Evolutionary conservation across 2,113 vertebrate species (phyloP).

Genomic region (Corythornis vintsioides): DNA sequence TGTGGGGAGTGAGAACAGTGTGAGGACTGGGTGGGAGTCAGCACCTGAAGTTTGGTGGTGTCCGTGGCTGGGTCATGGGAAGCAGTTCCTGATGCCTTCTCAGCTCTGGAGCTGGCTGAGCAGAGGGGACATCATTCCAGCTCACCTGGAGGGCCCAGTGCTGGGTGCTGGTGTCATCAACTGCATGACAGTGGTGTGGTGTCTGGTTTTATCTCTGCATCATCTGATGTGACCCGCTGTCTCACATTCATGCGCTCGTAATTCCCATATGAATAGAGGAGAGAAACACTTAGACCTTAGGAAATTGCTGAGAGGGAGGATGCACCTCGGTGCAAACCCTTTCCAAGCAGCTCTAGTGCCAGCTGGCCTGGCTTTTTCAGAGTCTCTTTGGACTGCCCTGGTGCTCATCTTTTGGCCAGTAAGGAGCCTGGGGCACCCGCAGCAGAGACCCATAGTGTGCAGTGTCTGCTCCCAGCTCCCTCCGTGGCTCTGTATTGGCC

Average conservation of each 20-base stretch:
- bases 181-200: accelerated
- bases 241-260: not conserved
- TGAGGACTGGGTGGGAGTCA: not conserved
- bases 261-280: not conserved
- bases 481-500: accelerated
- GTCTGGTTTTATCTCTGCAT: not conserved
- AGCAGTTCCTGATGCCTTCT: not conserved
- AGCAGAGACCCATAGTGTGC: not conserved
- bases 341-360: not conserved
- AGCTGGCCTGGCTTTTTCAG: not conserved
- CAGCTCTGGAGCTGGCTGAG: not conserved
- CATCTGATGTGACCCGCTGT: not conserved
- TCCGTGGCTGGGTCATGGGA: not conserved
- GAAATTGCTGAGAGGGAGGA: not conserved
- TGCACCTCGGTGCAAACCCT: not conserved
- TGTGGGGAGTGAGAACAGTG: accelerated
- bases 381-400: not conserved
- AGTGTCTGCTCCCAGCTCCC: accelerated
- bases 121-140: accelerated
- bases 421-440: not conserved
- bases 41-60: not conserved
- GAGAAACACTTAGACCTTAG: not conserved
- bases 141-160: accelerated
- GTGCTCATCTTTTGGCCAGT: accelerated
- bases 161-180: not conserved